Evolutionary conservation across 2,113 vertebrate species (phyloP), one percentile per base, ranked within the genome.

Genomic region (Coregonus clupeaformis): DNA sequence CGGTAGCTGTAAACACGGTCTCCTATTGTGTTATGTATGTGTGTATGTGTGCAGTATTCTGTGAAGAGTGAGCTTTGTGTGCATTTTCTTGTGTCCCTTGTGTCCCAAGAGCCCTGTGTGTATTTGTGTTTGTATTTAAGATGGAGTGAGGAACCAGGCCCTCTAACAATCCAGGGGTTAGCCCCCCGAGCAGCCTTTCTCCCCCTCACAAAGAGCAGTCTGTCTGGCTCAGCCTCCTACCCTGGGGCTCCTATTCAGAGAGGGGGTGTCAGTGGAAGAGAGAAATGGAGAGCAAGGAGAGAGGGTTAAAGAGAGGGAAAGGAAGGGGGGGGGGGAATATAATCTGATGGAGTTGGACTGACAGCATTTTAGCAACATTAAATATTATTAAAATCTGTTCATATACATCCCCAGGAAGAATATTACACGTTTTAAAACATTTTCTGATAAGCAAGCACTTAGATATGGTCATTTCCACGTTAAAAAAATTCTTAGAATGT

Each of bases 131-230:
- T 73, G 77, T 81, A 70, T 88, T 83, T 87, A 88, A 89, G 90
- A 81, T 73, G 84, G 85, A 82, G 87, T 69, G 69, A 87, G 81
- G 82, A 80, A 86, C 86, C 83, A 83, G 90, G 88, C 87, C 88
- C 82, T 85, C 85, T 75, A 81, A 93, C 92, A 93, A 93, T 90
- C 71, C 79, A 66, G 71, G 83, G 88, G 89, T 87, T 71, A 77
- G 86, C 80, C 82, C 87, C 88, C 84, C 76, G 90, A 92, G 89
- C 86, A 77, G 85, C 83, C 87, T 88, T 91, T 91, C 89, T 92
- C 89, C 85, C 77, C 81, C 83, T 90, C 77, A 93, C 91, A 92
- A 93, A 91, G 91, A 88, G 69, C 85, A 84, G 87, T 92, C 91
- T 91, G 92, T 82, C 84, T 77, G 88, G 88, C 82, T 42, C 74